A percentile compares a stretch with the other conserved stretches of the same genome.
phyloP scores from a whole-genome alignment of 2,797 vertebrate genomes.

The Ctenosaura bakeri region DNA sequence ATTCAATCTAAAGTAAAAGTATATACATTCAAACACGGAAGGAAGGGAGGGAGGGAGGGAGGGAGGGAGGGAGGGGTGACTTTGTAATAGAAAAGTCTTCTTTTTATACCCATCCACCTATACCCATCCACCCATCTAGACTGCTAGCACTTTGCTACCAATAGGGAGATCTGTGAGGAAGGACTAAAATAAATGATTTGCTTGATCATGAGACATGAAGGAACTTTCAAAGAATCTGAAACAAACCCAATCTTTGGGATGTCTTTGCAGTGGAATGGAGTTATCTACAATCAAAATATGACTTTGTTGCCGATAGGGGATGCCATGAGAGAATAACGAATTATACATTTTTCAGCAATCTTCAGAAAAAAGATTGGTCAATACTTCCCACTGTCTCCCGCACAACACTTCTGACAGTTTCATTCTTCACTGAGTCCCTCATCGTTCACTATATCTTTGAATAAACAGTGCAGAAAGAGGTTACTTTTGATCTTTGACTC shows the following conservation, averaged over 20 bases:
- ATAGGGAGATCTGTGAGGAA: not conserved
- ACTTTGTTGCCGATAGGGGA: not conserved
- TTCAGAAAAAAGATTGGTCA: not conserved
- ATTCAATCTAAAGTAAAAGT: too few relatives aligned
- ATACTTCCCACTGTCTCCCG: not conserved
- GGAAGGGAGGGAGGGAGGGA: too few relatives aligned
- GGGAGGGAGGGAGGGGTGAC: too few relatives aligned
- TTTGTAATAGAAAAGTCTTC: not conserved
- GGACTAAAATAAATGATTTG: not conserved
- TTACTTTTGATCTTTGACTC: slow-evolving; percentile 43
- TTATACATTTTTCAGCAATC: not conserved
- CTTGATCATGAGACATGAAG: not conserved
- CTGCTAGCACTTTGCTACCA: not conserved
- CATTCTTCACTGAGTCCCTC: not conserved
- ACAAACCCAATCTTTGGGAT: not conserved
- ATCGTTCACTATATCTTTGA: slow-evolving; percentile 42
- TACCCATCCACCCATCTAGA: too few relatives aligned
- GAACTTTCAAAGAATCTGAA: too few relatives aligned
- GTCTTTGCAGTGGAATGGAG: not conserved
- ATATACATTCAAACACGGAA: too few relatives aligned
- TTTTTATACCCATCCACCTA: not conserved
- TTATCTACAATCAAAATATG: not conserved
- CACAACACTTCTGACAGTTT: not conserved
- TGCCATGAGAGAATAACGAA: not conserved
- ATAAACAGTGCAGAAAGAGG: slow-evolving; percentile 29